Evolutionary conservation across 2,113 vertebrate genomes (phyloP).

Genomic region (Phyllostomus discolor): DNA sequence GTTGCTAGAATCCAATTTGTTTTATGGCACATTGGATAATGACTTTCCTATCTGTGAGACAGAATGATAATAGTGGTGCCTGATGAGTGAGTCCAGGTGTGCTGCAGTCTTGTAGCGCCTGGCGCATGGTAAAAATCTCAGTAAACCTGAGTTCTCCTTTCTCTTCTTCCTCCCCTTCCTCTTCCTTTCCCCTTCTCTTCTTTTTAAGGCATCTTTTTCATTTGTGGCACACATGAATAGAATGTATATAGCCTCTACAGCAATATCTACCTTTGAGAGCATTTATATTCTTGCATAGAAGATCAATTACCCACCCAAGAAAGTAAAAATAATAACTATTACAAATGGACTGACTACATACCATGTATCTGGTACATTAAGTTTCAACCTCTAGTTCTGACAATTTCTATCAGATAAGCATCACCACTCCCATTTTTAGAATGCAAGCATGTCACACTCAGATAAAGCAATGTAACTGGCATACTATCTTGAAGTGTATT

Average conservation of each 20-base stretch:
- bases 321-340: background rate
- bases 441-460: background rate
- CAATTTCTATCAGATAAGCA: background rate
- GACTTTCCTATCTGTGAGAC: background rate
- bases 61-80: background rate
- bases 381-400: background rate
- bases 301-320: background rate
- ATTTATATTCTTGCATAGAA: background rate
- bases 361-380: background rate
- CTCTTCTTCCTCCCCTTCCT: background rate
- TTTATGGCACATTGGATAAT: background rate
- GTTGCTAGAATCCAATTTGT: background rate
- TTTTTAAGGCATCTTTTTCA: background rate
- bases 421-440: background rate
- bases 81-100: no score
- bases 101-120: background rate
- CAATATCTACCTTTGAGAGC: background rate
- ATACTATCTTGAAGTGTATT: background rate
- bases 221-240: background rate
- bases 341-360: background rate
- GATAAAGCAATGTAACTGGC: background rate
- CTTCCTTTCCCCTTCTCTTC: background rate
- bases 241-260: background rate
- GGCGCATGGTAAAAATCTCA: background rate
- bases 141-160: background rate